A percentile compares a stretch with the other conserved stretches of the same genome.
phyloP scores from a whole-genome alignment of 2,888 invertebrate species.

The Eristalis intricaria region DNA sequence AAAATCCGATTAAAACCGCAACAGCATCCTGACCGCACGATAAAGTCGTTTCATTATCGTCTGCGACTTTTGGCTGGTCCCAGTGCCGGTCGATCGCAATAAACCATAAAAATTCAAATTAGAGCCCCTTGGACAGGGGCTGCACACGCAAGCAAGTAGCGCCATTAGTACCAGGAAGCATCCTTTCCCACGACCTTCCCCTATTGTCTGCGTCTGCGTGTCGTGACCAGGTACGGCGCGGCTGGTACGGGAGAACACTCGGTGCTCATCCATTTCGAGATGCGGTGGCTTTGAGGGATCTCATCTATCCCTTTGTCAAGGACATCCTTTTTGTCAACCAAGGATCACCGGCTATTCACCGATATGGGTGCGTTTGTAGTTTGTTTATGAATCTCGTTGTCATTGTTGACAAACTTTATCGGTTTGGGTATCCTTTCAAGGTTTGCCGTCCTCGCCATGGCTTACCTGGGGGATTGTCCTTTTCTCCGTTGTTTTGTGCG shows the following conservation, averaged over 20 bases:
- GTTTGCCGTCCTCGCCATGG: conserved; percentile 11
- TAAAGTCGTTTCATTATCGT: conserved; percentile 28
- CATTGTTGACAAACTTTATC: conserved; percentile 71
- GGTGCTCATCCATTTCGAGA: conserved; percentile 50
- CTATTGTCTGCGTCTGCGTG: background rate
- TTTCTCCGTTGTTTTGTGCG: conserved; percentile 6
- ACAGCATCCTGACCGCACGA: conserved; percentile 20
- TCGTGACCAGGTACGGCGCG: background rate
- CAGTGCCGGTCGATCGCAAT: conserved; percentile 17
- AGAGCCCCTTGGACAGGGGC: conserved; percentile 28
- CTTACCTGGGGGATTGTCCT: conserved; percentile 62
- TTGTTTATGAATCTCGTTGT: conserved; percentile 58
- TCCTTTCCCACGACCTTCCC: conserved; percentile 67
- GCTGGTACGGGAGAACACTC: conserved; percentile 26
- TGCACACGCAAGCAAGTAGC: conserved; percentile 68
- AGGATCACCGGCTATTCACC: conserved; percentile 22
- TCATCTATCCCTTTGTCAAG: conserved; percentile 56
- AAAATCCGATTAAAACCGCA: conserved; percentile 54
- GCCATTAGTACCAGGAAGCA: conserved; percentile 71
- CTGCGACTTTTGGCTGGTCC: conserved; percentile 66
- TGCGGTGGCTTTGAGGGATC: conserved; percentile 65
- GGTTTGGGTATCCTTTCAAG: conserved; percentile 52
- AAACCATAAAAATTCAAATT: conserved; percentile 70
- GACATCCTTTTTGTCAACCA: conserved; percentile 56
- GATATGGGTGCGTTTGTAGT: conserved; percentile 49